phyloP scores from a whole-genome alignment of 2,888 invertebrate species.

The Eupithecia pulchellata region DNA sequence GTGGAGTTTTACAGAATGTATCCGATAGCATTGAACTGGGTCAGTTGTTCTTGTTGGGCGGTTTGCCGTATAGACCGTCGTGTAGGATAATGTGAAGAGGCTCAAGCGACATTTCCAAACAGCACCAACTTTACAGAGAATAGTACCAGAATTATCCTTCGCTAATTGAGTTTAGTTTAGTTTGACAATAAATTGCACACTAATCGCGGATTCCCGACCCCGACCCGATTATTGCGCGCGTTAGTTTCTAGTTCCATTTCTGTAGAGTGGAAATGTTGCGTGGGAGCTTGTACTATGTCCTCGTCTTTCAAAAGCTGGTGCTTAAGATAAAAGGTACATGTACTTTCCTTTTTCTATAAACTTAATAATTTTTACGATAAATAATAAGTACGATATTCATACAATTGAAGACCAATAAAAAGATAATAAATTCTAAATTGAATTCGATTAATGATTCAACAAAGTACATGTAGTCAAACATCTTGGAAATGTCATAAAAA shows the following conservation, averaged over 20 bases:
- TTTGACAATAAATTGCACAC: slow-evolving; percentile 9
- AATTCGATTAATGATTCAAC: not conserved
- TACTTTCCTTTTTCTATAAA: not conserved
- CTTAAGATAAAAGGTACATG: not conserved
- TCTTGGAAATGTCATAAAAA: slow-evolving; percentile 41
- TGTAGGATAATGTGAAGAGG: not conserved
- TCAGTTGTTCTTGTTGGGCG: not conserved
- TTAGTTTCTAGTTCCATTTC: not conserved
- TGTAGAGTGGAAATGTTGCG: not conserved
- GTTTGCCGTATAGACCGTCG: slow-evolving; percentile 1
- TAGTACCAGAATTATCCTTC: slow-evolving; percentile 8
- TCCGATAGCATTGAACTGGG: slow-evolving; percentile 5
- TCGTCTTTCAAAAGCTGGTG: not conserved
- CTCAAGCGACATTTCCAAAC: slow-evolving; percentile 24
- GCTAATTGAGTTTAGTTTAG: slow-evolving; percentile 11
- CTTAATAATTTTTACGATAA: not conserved
- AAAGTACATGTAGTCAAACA: slow-evolving; percentile 13
- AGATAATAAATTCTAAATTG: not conserved
- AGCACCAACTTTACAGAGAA: slow-evolving; percentile 28
- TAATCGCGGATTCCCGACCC: slow-evolving; percentile 9
- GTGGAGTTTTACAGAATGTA: not conserved
- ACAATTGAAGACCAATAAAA: not conserved
- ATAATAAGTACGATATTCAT: not conserved
- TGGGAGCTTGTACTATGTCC: not conserved
- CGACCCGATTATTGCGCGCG: slow-evolving; percentile 6